Evolutionary conservation across 2,888 invertebrate genomes (phyloP), one percentile per base, ranked within the genome.

Genomic region (Pterostichus madidus): DNA sequence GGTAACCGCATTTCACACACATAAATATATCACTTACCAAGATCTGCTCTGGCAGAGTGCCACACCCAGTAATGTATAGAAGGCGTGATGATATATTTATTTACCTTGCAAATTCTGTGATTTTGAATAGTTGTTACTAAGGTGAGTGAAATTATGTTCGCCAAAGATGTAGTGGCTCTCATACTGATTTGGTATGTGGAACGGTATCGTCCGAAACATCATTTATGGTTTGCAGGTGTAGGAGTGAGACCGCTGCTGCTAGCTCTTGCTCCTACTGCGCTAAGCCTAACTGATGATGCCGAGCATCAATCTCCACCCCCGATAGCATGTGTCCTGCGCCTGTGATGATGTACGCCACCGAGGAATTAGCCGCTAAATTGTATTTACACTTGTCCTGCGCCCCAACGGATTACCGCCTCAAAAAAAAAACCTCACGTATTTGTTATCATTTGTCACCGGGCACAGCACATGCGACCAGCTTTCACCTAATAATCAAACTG

Each of bases 281-380:
- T 24, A 15, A 24, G 56, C 56, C 56, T 24, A 17, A 56, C 15
- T 24, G 56, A 56, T 56, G 56, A 15, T n/a, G 49, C 49, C 49
- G 10, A 5, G 49, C 49, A 49, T 49, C 49, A 49, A 49, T 49
- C 49, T 49, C n/a, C 5, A 6, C 49, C 49, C 13, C 49, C 13
- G 15, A 53, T 24, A 24, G 24, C 24, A 24, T 24, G 24, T 24
- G 24, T 24, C 2, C 24, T 24, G 24, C 3, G 24, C 24, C 24
- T 24, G 24, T 17, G 53, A 53, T 59, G 59, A 59, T 59, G 17
- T 46, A 71, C 31, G 71, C 71, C 46, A 11, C 15, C 44, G 17
- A 44, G 49, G 49, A 71, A 71, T 71, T 71, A 71, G 71, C 71
- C 11, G 71, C 71, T 71, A 71, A 71, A 71, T 71, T 71, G 71